Conservation (phyloP, 2,888 invertebrate genomes). For the Aradus depressus region DNA sequence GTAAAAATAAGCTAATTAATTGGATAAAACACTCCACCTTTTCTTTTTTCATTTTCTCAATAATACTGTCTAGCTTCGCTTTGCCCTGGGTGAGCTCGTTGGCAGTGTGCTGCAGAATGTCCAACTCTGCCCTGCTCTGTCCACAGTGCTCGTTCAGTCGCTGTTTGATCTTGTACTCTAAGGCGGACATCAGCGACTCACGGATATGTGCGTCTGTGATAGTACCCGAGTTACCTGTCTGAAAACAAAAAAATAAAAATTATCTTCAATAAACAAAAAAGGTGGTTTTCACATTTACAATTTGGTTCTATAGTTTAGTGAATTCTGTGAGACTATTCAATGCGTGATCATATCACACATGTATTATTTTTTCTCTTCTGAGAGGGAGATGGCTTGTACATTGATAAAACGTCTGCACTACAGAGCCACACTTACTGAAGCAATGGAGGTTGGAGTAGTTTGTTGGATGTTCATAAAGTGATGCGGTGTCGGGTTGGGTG, state of each 20-base stretch:
- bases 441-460: not conserved
- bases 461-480: conserved; percentile 8
- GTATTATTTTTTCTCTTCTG: too few species aligned
- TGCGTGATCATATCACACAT: too few species aligned
- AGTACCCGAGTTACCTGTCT: conserved; percentile 46
- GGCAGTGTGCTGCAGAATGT: conserved; percentile 75
- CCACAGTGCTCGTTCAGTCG: conserved; percentile 80
- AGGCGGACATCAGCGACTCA: conserved; percentile 84
- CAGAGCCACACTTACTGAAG: conserved; percentile 20
- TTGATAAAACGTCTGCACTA: too few species aligned
- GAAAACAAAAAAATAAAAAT: conserved; percentile 6
- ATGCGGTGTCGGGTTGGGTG: conserved; percentile 4
- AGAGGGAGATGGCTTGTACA: too few species aligned
- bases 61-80: conserved; percentile 64
- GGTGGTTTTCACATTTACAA: not conserved
- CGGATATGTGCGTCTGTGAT: conserved; percentile 92
- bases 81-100: conserved; percentile 79
- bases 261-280: not conserved
- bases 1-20: not conserved
- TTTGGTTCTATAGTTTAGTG: not conserved
- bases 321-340: too few species aligned
- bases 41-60: conserved; percentile 64
- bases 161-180: conserved; percentile 84
- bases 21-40: conserved; percentile 37
- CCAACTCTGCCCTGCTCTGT: conserved; percentile 83